Evolutionary conservation across 2,888 invertebrate species (phyloP), one percentile per base, ranked within the genome.

Genomic region (Chaetoderma sp.): DNA sequence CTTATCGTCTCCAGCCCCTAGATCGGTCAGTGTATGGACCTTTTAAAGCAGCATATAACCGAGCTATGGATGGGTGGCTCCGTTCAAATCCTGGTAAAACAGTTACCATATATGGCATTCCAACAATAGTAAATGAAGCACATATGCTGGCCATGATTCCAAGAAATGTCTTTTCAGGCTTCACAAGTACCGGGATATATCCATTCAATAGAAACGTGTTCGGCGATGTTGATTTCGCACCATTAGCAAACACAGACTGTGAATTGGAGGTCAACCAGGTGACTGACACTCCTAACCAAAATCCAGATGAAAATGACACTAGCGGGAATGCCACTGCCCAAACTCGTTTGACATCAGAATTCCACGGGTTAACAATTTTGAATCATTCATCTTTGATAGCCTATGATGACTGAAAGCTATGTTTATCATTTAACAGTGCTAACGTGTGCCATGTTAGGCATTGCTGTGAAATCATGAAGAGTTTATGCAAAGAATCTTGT

Each of bases 61-160:
- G 71, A 23, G 78, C 77, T 0, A 80, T 78, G 76, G 74, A 84
- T 65, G 70, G 76, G 44, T 86, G 84, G 83, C 71, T 81, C 63
- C 62, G 72, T 56, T 49, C 54, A 32, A 67, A 78, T 74, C 76
- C 79, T 4, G 83, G 83, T 6, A 84, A 81, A 77, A 78, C 82
- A 4, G 65, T 85, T 21, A 77, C 73, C 8, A 61, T 68, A 45
- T 62, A 66, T 39, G 57, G 65, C 21, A 60, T 68, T 33, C 56
- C 60, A 30, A 42, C 47, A n/a, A 23, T 50, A 33, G 52, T 45
- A 23, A 60, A 50, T 13, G 21, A 63, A 49, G 60, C 55, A n/a
- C 50, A 60, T 13, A 54, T 44, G 60, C 56, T 44, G 16, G 63
- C 59, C 23, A 13, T 62, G 45, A 44, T 47, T 18, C 62, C 58